Conservation (phyloP, 2,888 invertebrate genomes). For the Beris morrisii region DNA sequence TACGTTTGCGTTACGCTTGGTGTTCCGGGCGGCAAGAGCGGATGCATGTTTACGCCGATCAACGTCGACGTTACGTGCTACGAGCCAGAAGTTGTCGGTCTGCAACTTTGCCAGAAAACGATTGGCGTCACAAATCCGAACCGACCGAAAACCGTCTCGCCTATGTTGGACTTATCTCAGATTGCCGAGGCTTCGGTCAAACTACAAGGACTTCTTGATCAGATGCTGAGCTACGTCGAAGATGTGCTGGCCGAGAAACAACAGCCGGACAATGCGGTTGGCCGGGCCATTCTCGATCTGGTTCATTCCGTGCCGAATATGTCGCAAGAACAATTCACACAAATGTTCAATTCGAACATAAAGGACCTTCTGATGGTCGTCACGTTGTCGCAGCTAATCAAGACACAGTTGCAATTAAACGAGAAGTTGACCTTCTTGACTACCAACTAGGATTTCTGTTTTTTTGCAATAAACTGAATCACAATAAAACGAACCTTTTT, state of each 20-base stretch:
- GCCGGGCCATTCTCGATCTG: slow-evolving; percentile 85
- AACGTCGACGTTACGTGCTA: slow-evolving; percentile 86
- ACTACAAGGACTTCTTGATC: slow-evolving; percentile 74
- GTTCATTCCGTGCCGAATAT: slow-evolving; percentile 92
- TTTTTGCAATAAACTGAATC: slow-evolving; percentile 11
- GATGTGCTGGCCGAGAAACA: slow-evolving; percentile 83
- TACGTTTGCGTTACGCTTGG: slow-evolving; percentile 92
- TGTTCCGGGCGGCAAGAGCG: slow-evolving; percentile 89
- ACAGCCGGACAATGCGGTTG: slow-evolving; percentile 82
- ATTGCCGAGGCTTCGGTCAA: slow-evolving; percentile 83
- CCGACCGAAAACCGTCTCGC: slow-evolving; percentile 66
- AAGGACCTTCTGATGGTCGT: slow-evolving; percentile 98
- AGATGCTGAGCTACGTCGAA: slow-evolving; percentile 83
- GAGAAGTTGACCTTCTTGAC: slow-evolving; percentile 91
- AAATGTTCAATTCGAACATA: slow-evolving; percentile 94
- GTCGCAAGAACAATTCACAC: slow-evolving; percentile 85
- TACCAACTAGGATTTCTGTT: slow-evolving; percentile 59
- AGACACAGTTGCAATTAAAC: slow-evolving; percentile 94
- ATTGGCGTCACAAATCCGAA: slow-evolving; percentile 61
- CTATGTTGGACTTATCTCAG: slow-evolving; percentile 74
- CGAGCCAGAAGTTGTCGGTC: slow-evolving; percentile 84
- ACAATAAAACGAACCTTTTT: neutral
- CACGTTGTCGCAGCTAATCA: slow-evolving; percentile 92
- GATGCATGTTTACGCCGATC: slow-evolving; percentile 96
- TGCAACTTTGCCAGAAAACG: slow-evolving; percentile 84